Conservation (phyloP, 2,888 invertebrate genomes). For the Helicoverpa assulta region DNA sequence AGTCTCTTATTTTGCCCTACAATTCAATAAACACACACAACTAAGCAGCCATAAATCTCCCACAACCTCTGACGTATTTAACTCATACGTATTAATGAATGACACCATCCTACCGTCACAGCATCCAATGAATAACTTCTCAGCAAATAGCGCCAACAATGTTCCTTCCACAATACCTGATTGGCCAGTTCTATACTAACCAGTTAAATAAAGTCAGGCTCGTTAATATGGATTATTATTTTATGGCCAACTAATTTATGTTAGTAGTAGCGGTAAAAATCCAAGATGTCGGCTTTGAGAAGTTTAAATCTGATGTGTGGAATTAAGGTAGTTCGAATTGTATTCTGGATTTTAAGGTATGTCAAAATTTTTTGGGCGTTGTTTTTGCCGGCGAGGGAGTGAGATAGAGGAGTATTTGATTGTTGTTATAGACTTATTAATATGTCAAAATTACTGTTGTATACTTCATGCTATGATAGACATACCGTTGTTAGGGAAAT, state of each 20-base stretch:
- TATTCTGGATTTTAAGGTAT: conserved; percentile 33
- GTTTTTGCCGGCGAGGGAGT: not conserved
- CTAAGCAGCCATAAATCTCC: not conserved
- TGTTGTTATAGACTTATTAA: too few species aligned
- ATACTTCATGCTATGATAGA: too few species aligned
- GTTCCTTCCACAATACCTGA: conserved; percentile 48
- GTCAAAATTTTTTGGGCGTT: conserved; percentile 20
- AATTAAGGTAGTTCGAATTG: conserved; percentile 19
- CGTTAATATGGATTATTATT: conserved; percentile 56
- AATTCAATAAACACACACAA: too few species aligned
- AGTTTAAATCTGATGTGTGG: conserved; percentile 49
- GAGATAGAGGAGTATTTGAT: too few species aligned
- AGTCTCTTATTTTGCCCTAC: too few species aligned
- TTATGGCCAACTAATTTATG: conserved; percentile 55
- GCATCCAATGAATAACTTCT: conserved; percentile 49
- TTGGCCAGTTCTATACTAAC: conserved; percentile 51
- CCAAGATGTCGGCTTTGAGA: conserved; percentile 50
- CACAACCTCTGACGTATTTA: not conserved
- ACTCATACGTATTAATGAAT: conserved; percentile 22
- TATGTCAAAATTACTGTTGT: too few species aligned
- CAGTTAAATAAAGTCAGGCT: conserved; percentile 50
- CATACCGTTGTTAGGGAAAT: too few species aligned
- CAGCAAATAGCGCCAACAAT: conserved; percentile 49
- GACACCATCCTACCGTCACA: conserved; percentile 24
- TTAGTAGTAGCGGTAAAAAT: conserved; percentile 36